Conservation (phyloP, 2,797 vertebrate genomes). For the Phoebastria nigripes region DNA sequence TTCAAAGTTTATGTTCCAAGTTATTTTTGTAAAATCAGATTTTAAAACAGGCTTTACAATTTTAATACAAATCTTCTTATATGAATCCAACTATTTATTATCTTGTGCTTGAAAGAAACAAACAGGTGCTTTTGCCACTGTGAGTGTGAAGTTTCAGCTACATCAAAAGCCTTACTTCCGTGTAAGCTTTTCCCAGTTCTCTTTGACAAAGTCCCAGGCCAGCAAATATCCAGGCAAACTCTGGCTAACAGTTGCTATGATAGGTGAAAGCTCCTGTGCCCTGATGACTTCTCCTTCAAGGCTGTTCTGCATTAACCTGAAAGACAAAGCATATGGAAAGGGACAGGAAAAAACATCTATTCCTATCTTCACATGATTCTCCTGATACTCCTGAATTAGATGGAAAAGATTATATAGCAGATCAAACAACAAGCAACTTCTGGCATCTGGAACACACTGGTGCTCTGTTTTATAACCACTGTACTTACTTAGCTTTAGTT, state of each 20-base stretch:
- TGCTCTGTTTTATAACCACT: not conserved
- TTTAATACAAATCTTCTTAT: not conserved
- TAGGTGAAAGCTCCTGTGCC: slow-evolving; percentile 84
- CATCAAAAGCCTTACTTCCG: slow-evolving; percentile 81
- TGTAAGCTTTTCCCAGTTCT: slow-evolving; percentile 90
- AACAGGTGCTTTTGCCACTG: not conserved
- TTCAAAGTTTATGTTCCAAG: not conserved
- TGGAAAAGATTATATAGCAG: not conserved
- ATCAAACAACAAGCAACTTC: not conserved
- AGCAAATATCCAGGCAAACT: slow-evolving; percentile 84
- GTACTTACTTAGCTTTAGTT: not conserved
- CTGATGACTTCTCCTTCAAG: slow-evolving; percentile 81
- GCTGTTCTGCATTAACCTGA: slow-evolving; percentile 84
- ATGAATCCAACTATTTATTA: not conserved
- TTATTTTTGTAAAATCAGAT: not conserved
- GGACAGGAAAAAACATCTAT: not conserved
- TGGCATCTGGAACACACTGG: not conserved
- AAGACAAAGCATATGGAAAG: slow-evolving; percentile 8
- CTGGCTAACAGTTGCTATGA: slow-evolving; percentile 79
- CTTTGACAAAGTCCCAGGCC: slow-evolving; percentile 94
- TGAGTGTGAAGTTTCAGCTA: not conserved
- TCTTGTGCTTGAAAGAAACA: not conserved
- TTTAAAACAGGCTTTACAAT: not conserved
- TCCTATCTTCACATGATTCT: not conserved
- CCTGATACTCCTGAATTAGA: not conserved